phyloP scores from a whole-genome alignment of 2,797 vertebrate genomes.

The Tenualosa thibaudeaui region DNA sequence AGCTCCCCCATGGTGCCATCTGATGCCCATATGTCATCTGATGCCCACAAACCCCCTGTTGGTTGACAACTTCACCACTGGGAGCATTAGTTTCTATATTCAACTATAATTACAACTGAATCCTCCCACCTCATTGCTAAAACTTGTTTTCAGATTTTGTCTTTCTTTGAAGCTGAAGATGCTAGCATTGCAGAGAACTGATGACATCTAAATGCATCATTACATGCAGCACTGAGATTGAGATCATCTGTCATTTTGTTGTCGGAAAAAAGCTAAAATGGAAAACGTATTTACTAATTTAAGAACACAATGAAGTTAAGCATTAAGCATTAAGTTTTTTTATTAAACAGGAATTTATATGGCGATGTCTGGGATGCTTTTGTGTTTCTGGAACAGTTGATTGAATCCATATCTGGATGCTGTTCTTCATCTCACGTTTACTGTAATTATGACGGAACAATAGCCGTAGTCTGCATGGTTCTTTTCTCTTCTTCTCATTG shows the following conservation, averaged over 20 bases:
- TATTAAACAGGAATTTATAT: neutral
- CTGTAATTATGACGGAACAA: constrained; percentile 6
- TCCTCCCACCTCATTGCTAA: neutral
- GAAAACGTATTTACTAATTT: neutral
- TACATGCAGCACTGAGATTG: neutral
- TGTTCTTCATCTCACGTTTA: neutral
- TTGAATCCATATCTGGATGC: neutral
- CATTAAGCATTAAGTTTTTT: neutral
- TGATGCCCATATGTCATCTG: neutral
- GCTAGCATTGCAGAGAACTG: neutral
- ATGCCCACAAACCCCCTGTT: neutral
- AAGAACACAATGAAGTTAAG: neutral
- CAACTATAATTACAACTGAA: neutral
- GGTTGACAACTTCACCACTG: neutral
- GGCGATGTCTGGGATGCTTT: neutral
- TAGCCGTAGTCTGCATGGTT: neutral
- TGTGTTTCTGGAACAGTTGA: constrained; percentile 1
- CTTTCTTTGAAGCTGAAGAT: too few species aligned
- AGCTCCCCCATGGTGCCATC: neutral
- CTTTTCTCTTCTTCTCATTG: neutral
- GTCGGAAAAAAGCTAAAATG: neutral
- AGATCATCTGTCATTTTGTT: neutral
- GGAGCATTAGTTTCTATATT: neutral
- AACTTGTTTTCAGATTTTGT: neutral
- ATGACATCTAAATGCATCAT: neutral